phyloP scores from a whole-genome alignment of 2,797 vertebrate species.

The Coregonus suidteri region DNA sequence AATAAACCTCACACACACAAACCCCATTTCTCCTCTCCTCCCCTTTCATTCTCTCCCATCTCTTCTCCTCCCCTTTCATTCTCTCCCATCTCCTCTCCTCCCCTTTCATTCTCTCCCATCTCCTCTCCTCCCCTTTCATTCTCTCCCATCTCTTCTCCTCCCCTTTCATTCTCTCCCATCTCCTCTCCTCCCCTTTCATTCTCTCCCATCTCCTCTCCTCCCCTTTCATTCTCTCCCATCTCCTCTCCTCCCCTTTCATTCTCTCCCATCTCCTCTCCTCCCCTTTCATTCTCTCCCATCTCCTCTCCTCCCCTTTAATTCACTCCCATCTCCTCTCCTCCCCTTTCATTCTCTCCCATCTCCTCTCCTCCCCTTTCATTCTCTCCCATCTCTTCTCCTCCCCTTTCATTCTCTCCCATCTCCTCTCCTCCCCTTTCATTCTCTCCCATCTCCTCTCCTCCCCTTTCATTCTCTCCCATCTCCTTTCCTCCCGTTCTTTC shows the following conservation, averaged over 20 bases:
- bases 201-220: background rate
- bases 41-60: constrained; percentile 42
- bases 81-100: background rate
- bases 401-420: too few relatives aligned
- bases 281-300: background rate
- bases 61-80: constrained; percentile 10
- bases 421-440: too few relatives aligned
- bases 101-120: background rate
- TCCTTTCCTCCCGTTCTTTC: background rate
- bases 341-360: too few relatives aligned
- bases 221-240: background rate
- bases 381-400: too few relatives aligned
- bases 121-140: background rate
- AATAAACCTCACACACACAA: constrained; percentile 69
- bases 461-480: too few relatives aligned
- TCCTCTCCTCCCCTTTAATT: background rate
- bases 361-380: too few relatives aligned
- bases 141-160: background rate
- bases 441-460: too few relatives aligned
- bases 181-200: background rate
- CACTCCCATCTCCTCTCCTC: background rate
- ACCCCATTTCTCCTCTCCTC: constrained; percentile 17
- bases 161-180: too few relatives aligned
- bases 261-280: background rate
- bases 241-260: background rate